phyloP scores from a whole-genome alignment of 2,797 vertebrate genomes.

The Argyrosomus regius region DNA sequence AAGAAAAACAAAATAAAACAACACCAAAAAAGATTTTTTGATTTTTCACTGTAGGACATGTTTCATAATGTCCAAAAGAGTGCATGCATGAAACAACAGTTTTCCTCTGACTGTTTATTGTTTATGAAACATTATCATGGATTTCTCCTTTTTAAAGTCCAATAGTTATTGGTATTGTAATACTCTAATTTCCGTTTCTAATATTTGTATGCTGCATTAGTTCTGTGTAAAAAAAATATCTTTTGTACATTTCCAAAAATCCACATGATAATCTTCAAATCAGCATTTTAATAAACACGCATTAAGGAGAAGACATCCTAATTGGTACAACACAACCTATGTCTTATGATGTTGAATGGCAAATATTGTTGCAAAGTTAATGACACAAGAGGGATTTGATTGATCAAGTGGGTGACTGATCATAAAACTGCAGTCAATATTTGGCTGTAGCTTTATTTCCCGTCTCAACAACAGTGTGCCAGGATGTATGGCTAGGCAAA shows the following conservation, averaged over 20 bases:
- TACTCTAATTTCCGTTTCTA: neutral
- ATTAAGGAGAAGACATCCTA: neutral
- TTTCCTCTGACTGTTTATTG: neutral
- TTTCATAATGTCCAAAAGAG: neutral
- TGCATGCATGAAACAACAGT: neutral
- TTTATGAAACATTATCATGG: neutral
- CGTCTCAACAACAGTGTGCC: conserved; percentile 58
- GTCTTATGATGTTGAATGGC: conserved; percentile 72
- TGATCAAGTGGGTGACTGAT: conserved; percentile 84
- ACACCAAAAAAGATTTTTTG: neutral
- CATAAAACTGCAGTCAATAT: conserved; percentile 81
- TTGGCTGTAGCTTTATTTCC: conserved; percentile 79
- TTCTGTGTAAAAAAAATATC: neutral
- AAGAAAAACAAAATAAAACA: neutral
- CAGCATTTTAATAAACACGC: neutral
- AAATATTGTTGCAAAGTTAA: conserved; percentile 84
- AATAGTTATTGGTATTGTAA: neutral
- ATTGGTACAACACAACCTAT: conserved; percentile 37
- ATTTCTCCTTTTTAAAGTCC: neutral
- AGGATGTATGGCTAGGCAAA: conserved; percentile 63
- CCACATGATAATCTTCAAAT: neutral
- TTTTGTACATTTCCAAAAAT: conserved; percentile 1
- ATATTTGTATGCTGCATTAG: neutral
- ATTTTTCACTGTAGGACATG: neutral
- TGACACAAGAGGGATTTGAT: conserved; percentile 83